These are phyloP conservation scores for Neolamprologus sp. DNA, from an alignment of 2,113 vertebrate species.

Conservation along the genomic window DNA sequence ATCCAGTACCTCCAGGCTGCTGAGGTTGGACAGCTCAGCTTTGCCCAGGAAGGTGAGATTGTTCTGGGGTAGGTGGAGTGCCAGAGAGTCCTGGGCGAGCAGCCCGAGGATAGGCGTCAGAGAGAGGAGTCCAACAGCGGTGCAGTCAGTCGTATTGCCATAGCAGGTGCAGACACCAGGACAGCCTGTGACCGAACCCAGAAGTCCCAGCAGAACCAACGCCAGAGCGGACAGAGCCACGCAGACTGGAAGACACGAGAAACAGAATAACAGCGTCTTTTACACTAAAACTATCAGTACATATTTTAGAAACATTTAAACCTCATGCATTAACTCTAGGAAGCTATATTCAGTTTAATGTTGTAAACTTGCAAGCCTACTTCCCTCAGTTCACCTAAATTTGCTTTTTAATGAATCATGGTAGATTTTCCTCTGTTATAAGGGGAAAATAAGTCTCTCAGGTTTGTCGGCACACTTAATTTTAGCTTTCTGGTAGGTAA, in stretches of 20 bases:
- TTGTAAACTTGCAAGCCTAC: neutral
- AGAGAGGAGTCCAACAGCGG: conserved; percentile 73
- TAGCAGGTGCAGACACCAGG: conserved; percentile 83
- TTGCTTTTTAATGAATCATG: neutral
- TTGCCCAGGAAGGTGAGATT: conserved; percentile 53
- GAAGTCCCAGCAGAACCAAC: conserved; percentile 60
- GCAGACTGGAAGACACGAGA: neutral
- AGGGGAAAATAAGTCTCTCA: neutral
- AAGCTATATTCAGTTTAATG: neutral
- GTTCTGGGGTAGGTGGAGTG: conserved; percentile 79
- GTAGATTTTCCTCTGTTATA: too few species aligned
- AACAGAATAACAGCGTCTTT: neutral
- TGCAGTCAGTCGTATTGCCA: conserved; percentile 83
- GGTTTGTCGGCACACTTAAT: neutral
- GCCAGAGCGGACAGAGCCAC: conserved; percentile 67
- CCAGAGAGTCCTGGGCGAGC: conserved; percentile 71
- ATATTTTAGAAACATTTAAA: neutral
- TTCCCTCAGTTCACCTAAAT: neutral
- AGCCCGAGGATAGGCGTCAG: conserved; percentile 69
- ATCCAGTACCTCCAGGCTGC: conserved; percentile 56
- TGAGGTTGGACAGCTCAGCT: conserved; percentile 36
- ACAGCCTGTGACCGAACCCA: conserved; percentile 71
- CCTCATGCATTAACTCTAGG: neutral
- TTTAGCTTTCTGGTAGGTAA: neutral
- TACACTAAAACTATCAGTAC: neutral